Base-by-base conservation (phyloP, 1,140 invertebrate genomes). In the Drosophila equinoxialis region DNA sequence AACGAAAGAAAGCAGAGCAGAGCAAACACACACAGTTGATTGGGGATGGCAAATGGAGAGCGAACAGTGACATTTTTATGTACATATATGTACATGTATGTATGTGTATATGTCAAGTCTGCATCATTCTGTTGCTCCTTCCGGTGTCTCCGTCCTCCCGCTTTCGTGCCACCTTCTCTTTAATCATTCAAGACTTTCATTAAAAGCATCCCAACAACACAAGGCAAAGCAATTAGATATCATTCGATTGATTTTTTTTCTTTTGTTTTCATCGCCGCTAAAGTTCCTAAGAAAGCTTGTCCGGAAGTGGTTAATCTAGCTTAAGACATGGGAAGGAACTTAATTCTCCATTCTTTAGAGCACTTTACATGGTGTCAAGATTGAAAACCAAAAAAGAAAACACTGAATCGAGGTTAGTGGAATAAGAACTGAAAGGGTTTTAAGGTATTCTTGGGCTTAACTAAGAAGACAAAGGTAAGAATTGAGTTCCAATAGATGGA, bases 141-240 rank as follows among this genome's bases (percentile, higher is more conserved):
- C 26, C 6, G 30, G 13, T 20, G 3, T 59, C 57, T 59, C 2
- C 37, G 8, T 59, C 57, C 6, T 30, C 30, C 30, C 30, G 30
- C 30, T 59, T 13, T 59, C 33, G 3, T 6, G 6, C 30, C 30
- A 30, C 30, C 63, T 69, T 65, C 72, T 63, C 45, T 78, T 54
- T 68, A 72, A 57, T 72, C 68, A 48, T 65, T 74, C 60, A 55
- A 67, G 60, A 61, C 57, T 78, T 77, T 77, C 75, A 77, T 77
- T 77, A 66, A 75, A 62, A 62, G 45, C 60, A 17, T 13, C 30
- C 3, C 57, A 37, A 10, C 57, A 37, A 10, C n/a, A 59, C n/a
- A 37, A 62, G 68, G 74, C 67, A 65, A 57, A 66, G 72, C 57
- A 77, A 77, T 77, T 51, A 51, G 45, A 51, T 23, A 51, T 51